These are phyloP conservation scores for Mimas tiliae DNA, from an alignment of 2,888 invertebrate genomes.

Conservation along the genomic window DNA sequence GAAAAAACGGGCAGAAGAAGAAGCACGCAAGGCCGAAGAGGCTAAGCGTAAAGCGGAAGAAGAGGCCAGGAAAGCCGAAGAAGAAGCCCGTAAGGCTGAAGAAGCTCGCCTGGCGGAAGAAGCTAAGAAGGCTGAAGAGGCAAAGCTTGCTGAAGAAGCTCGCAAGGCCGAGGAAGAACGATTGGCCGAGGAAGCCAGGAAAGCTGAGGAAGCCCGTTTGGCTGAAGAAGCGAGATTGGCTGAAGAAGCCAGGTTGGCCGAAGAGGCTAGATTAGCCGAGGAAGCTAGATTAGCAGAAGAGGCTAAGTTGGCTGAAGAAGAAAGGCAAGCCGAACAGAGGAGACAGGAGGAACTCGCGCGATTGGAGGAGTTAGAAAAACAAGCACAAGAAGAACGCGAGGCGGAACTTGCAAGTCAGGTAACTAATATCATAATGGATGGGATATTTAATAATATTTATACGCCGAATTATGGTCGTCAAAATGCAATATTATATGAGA, in stretches of 20 bases:
- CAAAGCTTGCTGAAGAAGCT: constrained; percentile 66
- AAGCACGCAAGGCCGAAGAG: constrained; percentile 80
- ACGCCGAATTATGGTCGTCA: not conserved
- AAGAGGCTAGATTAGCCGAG: constrained; percentile 72
- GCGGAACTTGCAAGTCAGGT: constrained; percentile 88
- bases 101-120: constrained; percentile 69
- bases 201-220: constrained; percentile 66
- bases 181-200: constrained; percentile 74
- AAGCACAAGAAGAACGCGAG: constrained; percentile 87
- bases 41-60: constrained; percentile 79
- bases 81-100: constrained; percentile 73
- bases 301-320: constrained; percentile 76
- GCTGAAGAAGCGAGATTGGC: constrained; percentile 72
- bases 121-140: constrained; percentile 68
- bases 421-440: constrained; percentile 8
- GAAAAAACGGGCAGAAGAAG: constrained; percentile 83
- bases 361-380: constrained; percentile 85
- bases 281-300: constrained; percentile 79
- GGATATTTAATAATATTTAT: not conserved
- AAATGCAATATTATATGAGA: not conserved
- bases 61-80: constrained; percentile 76
- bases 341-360: constrained; percentile 83
- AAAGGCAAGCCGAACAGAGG: constrained; percentile 78
- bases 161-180: constrained; percentile 71
- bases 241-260: constrained; percentile 71